Base-by-base conservation (phyloP, 92 coral and sea anemone species). In the Heteractis magnifica region DNA sequence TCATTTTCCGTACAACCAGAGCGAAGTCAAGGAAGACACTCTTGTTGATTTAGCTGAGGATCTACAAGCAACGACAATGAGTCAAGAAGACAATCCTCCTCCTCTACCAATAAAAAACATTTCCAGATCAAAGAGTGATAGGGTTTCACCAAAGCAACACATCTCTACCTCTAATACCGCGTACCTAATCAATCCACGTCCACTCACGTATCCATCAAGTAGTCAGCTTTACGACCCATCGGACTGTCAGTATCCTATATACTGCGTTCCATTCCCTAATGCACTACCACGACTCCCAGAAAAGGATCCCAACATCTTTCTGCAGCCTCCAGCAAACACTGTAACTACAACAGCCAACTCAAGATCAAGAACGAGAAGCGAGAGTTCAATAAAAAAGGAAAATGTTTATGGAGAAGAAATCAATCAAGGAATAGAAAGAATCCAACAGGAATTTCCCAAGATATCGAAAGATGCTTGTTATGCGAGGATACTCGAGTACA, bases 361-460 rank as follows among this genome's bases (percentile, higher is more conserved):
- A 8, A 53, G 58, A 4, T 8, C 52, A 75, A 75, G 15, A 9
- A 4, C n/a, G 10, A 49, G 12, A 4, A 49, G 49, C 26, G 59
- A n/a, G 52, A 48, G 56, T 34, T 75, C 56, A 4, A 8, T 14
- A 44, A 53, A 34, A 20, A 19, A 26, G n/a, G 56, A 44, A 41
- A 58, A 44, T 15, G 52, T 44, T 4, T 80, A 80, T 64, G 74
- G 83, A 8, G 75, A 60, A 4, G 83, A 75, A 75, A 75, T 75
- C 51, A 75, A 75, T 20, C 12, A 52, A 0, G 59, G 48, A 75
- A 49, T 80, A 51, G 52, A 8, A 9, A 14, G 18, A 52, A 80
- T 80, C 19, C 83, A 64, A 4, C 13, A 8, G 4, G 58, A 80
- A 44, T 58, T 80, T 20, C 83, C 83, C 10, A 52, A 64, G 0